Evolutionary conservation across 1,140 invertebrate genomes (phyloP), one percentile per base, ranked within the genome.

Genomic region (Delia radicum): DNA sequence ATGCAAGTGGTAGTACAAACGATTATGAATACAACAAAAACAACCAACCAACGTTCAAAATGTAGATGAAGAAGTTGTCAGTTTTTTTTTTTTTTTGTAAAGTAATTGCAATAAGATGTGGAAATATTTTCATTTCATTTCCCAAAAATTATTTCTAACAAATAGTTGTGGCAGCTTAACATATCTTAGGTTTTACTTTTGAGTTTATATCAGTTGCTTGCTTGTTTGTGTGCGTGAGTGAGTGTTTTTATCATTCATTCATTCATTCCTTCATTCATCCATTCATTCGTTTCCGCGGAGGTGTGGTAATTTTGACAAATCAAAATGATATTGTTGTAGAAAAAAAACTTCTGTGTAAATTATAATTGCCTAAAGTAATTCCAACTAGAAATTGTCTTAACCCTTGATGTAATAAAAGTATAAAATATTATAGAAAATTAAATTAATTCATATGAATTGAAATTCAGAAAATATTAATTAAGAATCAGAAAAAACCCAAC

Each of bases 261-360:
- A n/a, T n/a, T n/a, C n/a, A n/a, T n/a, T n/a, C n/a, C n/a, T n/a
- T n/a, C n/a, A n/a, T n/a, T n/a, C 33, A 37, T 37, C 3, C 31
- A 33, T n/a, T 13, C 33, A 13, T 37, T 37, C 13, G 13, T 37
- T 37, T 10, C 13, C 62, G 65, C 12, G 29, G 18, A 21, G 29
- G 29, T 69, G 65, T 21, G 65, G 65, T 33, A 69, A 69, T 21
- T 69, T 69, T 69, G 65, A 69, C 65, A 69, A 69, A 69, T 69
- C 65, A 69, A 69, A 69, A 33, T 33, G 65, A 69, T 69, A 69
- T 69, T 69, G 29, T 37, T 69, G 65, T 21, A 55, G 62, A 13
- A 13, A 27, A 63, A 3, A 55, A 55, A 55, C 18, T 55, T 55
- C 24, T 55, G 18, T 55, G 48, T 55, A 69, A 69, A 69, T 69